Evolutionary conservation across 2,888 invertebrate species (phyloP).

Genomic region (Subacronicta megacephala): DNA sequence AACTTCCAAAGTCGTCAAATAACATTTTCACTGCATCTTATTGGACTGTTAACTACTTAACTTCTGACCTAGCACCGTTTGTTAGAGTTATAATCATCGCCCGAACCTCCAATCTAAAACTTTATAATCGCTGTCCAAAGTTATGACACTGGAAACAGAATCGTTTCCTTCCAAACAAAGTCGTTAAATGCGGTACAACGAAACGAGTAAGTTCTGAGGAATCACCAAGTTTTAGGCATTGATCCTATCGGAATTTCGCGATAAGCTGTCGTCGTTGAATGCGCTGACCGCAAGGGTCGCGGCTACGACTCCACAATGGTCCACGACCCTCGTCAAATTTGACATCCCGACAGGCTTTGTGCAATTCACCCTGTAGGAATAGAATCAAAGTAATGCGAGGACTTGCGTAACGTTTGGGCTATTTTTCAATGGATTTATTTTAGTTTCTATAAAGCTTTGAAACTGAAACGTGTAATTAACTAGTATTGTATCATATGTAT

Average conservation of each 20-base stretch:
- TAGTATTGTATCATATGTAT: neutral
- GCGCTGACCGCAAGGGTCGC: constrained; percentile 66
- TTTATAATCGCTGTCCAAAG: constrained; percentile 16
- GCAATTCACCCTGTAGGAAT: constrained; percentile 42
- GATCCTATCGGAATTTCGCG: constrained; percentile 68
- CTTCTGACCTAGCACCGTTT: neutral
- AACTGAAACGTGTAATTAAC: neutral
- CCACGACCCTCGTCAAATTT: constrained; percentile 76
- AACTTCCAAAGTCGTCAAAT: neutral
- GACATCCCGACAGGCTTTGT: constrained; percentile 65
- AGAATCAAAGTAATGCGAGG: constrained; percentile 6
- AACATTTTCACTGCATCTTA: neutral
- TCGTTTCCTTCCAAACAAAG: constrained; percentile 26
- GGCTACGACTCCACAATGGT: constrained; percentile 48
- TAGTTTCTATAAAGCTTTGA: neutral
- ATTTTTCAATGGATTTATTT: constrained; percentile 4
- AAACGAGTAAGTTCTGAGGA: constrained; percentile 55
- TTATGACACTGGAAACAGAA: constrained; percentile 4
- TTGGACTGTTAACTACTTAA: too few relatives aligned
- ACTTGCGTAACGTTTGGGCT: constrained; percentile 9
- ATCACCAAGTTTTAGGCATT: constrained; percentile 56
- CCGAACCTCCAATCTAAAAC: constrained; percentile 8
- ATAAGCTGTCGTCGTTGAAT: constrained; percentile 63
- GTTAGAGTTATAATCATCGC: neutral
- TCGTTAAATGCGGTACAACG: constrained; percentile 32